These are phyloP conservation scores for Acanthisitta chloris DNA, from an alignment of 2,113 vertebrate genomes.

Conservation along the genomic window DNA sequence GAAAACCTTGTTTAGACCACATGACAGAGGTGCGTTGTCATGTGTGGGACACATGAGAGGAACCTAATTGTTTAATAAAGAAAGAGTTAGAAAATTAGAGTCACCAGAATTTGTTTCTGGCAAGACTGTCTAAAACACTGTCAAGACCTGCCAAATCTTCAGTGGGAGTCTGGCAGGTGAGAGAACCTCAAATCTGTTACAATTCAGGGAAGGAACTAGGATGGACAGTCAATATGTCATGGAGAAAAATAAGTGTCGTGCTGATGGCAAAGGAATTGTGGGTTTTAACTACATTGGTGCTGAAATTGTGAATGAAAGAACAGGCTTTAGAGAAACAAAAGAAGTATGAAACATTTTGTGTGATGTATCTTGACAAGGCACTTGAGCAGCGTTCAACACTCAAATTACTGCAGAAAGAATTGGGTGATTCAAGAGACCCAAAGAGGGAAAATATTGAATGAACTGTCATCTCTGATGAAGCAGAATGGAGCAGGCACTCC, in stretches of 20 bases:
- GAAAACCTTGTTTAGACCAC: background rate
- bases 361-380: background rate
- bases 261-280: background rate
- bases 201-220: background rate
- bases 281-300: background rate
- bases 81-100: background rate
- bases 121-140: background rate
- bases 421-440: background rate
- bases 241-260: background rate
- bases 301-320: background rate
- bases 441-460: constrained; percentile 16
- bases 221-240: background rate
- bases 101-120: background rate
- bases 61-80: background rate
- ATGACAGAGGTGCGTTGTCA: background rate
- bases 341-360: background rate
- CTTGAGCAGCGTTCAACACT: background rate
- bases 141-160: background rate
- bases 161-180: background rate
- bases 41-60: background rate
- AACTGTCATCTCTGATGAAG: background rate
- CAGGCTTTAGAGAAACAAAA: background rate
- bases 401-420: background rate
- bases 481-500: background rate
- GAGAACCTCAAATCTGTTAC: background rate